phyloP scores from a whole-genome alignment of 2,888 invertebrate species.

The Sinopyrophorus schimmeli region DNA sequence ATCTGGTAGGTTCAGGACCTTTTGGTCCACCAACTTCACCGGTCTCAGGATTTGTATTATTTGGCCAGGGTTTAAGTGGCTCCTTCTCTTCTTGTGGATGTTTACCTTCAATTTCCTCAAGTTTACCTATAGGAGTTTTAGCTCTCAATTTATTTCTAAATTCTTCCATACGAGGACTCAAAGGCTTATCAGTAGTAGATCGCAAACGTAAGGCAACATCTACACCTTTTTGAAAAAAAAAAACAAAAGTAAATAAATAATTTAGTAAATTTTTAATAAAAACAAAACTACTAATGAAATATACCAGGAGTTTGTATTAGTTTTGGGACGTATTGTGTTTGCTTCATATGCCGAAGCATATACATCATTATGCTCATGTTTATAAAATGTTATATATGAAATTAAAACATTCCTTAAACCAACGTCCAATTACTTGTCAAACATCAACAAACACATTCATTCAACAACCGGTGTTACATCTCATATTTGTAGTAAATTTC shows the following conservation, averaged over 20 bases:
- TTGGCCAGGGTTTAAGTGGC: slow-evolving; percentile 81
- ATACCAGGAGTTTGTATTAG: slow-evolving; percentile 34
- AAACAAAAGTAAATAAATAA: too few species aligned
- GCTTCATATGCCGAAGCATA: slow-evolving; percentile 45
- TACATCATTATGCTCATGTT: slow-evolving; percentile 53
- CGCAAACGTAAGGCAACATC: slow-evolving; percentile 18
- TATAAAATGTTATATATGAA: neutral
- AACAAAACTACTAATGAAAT: too few species aligned
- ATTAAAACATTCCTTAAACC: too few species aligned
- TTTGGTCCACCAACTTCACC: slow-evolving; percentile 94
- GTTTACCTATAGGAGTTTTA: slow-evolving; percentile 68
- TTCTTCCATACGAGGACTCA: slow-evolving; percentile 65
- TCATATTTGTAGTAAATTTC: too few species aligned
- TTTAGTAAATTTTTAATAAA: too few species aligned
- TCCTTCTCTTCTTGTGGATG: slow-evolving; percentile 82
- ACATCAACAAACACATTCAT: too few species aligned
- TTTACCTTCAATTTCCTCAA: slow-evolving; percentile 74
- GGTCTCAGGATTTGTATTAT: slow-evolving; percentile 86
- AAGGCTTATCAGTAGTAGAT: slow-evolving; percentile 33
- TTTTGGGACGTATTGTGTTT: slow-evolving; percentile 40
- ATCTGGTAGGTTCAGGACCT: slow-evolving; percentile 98
- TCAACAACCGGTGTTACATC: too few species aligned
- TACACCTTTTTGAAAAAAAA: slow-evolving; percentile 5
- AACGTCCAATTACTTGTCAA: too few species aligned
- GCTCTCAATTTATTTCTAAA: slow-evolving; percentile 74